Evolutionary conservation across 1,140 invertebrate species (phyloP).

Genomic region (Wiebesia pumilae): DNA sequence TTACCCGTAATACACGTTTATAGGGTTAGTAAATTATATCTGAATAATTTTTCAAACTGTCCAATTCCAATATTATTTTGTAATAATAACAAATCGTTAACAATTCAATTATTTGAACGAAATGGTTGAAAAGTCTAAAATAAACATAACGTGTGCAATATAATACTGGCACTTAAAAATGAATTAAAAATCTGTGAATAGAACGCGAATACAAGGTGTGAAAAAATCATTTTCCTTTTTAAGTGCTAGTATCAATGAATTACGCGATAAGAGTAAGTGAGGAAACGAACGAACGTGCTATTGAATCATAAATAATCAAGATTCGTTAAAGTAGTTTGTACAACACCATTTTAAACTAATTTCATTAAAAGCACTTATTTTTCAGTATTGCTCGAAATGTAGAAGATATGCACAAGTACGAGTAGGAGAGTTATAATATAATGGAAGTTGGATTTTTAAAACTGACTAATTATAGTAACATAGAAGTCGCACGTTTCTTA

Average conservation of each 20-base stretch:
- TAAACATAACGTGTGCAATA: not conserved
- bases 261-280: not conserved
- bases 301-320: slow-evolving; percentile 27
- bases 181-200: not conserved
- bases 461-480: no score
- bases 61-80: no score
- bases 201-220: not conserved
- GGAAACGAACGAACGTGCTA: not conserved
- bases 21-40: no score
- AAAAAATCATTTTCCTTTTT: not conserved
- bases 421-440: no score
- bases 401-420: no score
- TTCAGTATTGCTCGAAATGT: no score
- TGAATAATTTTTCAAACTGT: no score
- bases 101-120: not conserved
- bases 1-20: no score
- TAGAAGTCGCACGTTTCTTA: no score
- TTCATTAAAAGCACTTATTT: not conserved
- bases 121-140: not conserved
- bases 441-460: no score
- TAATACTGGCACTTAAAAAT: not conserved
- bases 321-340: not conserved
- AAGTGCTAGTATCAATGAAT: not conserved
- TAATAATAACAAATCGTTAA: no score
- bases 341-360: slow-evolving; percentile 7